phyloP scores from a whole-genome alignment of 2,797 vertebrate genomes.

The Uromys caudimaculatus region DNA sequence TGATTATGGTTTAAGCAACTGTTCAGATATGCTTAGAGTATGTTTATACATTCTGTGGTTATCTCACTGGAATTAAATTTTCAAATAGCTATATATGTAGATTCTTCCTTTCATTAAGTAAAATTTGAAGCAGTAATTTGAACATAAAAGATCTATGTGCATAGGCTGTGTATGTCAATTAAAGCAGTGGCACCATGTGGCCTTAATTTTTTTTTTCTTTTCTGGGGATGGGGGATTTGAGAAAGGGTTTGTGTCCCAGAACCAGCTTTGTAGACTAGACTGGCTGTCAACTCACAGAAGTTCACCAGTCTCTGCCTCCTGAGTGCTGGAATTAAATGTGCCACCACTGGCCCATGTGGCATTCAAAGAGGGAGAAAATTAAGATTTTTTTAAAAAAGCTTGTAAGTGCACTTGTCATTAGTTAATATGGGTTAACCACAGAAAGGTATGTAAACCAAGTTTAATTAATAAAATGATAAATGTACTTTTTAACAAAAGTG shows the following conservation, averaged over 20 bases:
- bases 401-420: neutral
- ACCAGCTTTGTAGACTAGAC: neutral
- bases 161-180: neutral
- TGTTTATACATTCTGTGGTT: neutral
- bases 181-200: neutral
- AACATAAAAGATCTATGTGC: neutral
- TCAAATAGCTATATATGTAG: neutral
- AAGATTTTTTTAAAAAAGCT: neutral
- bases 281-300: neutral
- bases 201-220: neutral
- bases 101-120: neutral
- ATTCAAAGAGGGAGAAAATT: neutral
- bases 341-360: neutral
- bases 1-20: neutral
- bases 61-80: neutral
- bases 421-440: neutral
- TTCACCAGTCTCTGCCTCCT: neutral
- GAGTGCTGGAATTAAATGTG: neutral
- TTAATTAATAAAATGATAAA: neutral
- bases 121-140: neutral
- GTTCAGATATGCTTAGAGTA: neutral
- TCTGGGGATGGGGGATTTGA: neutral
- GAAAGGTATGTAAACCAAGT: neutral
- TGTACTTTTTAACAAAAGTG: neutral
- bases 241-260: neutral